Conservation (phyloP, 2,797 vertebrate species). For the Graptemys geographica region DNA sequence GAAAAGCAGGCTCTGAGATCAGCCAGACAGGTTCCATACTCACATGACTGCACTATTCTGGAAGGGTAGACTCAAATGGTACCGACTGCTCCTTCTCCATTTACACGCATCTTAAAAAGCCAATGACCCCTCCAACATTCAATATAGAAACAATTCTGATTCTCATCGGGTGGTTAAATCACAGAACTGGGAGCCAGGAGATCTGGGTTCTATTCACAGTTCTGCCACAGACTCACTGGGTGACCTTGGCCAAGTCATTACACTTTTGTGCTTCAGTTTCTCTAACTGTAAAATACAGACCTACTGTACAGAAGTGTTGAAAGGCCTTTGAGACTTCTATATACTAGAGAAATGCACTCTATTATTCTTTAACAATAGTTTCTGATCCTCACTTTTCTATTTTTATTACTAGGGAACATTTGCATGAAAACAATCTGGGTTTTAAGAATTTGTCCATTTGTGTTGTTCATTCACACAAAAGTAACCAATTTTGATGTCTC, state of each 20-base stretch:
- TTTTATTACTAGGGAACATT: not conserved
- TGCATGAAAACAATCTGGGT: not conserved
- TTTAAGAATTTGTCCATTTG: conserved; percentile 7
- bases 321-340: not conserved
- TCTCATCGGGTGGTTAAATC: not conserved
- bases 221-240: not conserved
- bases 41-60: not conserved
- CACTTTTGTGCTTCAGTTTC: not conserved
- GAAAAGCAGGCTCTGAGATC: not conserved
- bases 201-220: not conserved
- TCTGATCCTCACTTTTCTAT: not conserved
- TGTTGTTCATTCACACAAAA: not conserved
- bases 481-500: not conserved
- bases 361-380: not conserved
- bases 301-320: not conserved
- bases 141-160: not conserved
- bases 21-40: not conserved
- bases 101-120: not conserved
- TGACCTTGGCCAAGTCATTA: conserved; percentile 2
- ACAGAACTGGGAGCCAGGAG: not conserved
- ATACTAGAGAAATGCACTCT: not conserved
- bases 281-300: not conserved
- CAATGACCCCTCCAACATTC: not conserved
- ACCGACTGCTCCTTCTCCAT: not conserved
- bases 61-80: not conserved